Evolutionary conservation across 2,797 vertebrate species (phyloP).

Genomic region (Leuciscus waleckii): DNA sequence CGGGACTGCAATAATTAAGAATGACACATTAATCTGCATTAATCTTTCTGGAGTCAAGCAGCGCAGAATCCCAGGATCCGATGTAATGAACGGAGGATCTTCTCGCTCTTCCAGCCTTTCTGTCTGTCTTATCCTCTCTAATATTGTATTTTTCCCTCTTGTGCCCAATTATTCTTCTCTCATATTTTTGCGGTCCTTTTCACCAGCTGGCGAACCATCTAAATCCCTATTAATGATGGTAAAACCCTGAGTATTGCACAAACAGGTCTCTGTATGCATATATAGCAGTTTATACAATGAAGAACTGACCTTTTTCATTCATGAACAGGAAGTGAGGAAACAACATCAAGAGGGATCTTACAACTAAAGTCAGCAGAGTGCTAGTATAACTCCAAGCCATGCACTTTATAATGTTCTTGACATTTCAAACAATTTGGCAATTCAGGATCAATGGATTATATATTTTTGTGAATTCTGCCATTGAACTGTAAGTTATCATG

Average conservation of each 20-base stretch:
- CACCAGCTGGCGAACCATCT: background rate
- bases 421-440: background rate
- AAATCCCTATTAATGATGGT: slow-evolving; percentile 6
- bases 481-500: background rate
- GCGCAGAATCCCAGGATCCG: slow-evolving; percentile 38
- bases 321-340: background rate
- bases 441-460: background rate
- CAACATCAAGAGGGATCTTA: background rate
- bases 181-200: slow-evolving; percentile 10
- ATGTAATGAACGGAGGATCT: slow-evolving; percentile 47
- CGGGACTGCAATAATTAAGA: slow-evolving; percentile 46
- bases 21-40: slow-evolving; percentile 42
- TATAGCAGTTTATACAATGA: background rate
- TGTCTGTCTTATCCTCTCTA: background rate
- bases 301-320: background rate
- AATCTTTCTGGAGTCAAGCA: slow-evolving; percentile 51
- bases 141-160: slow-evolving; percentile 24
- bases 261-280: slow-evolving; percentile 4
- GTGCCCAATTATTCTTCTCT: slow-evolving; percentile 27
- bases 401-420: background rate
- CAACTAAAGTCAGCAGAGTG: background rate
- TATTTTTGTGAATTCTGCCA: background rate
- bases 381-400: background rate
- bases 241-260: background rate
- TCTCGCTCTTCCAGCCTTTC: background rate